Evolutionary conservation across 2,797 vertebrate species (phyloP), one percentile per base, ranked within the genome.

Genomic region (Tapirus indicus): DNA sequence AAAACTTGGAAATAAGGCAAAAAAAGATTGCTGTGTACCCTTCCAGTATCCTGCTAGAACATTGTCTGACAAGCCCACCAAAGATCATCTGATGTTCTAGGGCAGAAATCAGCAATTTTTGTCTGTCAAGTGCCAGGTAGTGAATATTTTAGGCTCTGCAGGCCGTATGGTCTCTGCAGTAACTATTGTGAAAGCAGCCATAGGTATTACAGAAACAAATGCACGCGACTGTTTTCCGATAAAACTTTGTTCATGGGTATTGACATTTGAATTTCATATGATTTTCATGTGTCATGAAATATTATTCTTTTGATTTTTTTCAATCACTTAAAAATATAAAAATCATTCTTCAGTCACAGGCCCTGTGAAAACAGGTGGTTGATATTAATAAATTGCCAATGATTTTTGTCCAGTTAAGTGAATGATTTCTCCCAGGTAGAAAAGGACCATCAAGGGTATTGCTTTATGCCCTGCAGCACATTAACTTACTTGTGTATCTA

Each of bases 251-350:
- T 56, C 58, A 18, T 27, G 52, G 66, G 54, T 7, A 38, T 27
- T 84, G 80, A 88, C 86, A 75, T 75, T 18, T 38, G 47, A 32
- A 69, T 93, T 88, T 71, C 32, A 16, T 86, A 25, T 58, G 11
- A 35, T 94, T 90, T 94, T 56, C 25, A 27, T 44, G 77, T 88
- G 77, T 82, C 74, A 23, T 64, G 18, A 95, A 94, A 85, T 83
- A 58, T 27, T 80, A 35, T 27, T 77, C 29, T 56, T 88, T 72
- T 74, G 54, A 32, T 54, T 93, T 80, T 60, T 58, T 78, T 77
- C 60, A 77, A 5, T 16, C 60, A 52, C 41, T 87, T 92, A 52
- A 72, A 82, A 87, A 72, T 35, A 29, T 21, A 77, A 92, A 94
- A 83, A 64, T 77, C 38, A 27, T 66, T 71, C 27, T 71, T 60